Percentiles rank a stretch among this genome's conserved stretches.
Evolutionary conservation across 1,140 invertebrate genomes (phyloP).

Genomic region (Drosophila setifemur): DNA sequence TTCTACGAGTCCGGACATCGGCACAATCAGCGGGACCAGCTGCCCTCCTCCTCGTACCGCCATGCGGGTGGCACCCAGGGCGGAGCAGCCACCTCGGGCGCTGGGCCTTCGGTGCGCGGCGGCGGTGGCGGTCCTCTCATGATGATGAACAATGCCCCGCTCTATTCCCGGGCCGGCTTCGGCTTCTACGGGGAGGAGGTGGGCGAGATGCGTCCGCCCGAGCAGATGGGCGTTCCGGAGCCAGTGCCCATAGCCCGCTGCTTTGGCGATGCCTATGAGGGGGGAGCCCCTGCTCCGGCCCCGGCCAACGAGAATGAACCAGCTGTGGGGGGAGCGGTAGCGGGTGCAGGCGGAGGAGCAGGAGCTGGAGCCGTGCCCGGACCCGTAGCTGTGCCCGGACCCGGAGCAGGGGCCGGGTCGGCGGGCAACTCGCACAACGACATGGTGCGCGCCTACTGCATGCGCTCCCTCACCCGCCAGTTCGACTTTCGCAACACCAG

Average conservation of each 20-base stretch:
- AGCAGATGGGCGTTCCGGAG: constrained; percentile 15
- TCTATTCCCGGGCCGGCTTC: constrained; percentile 5
- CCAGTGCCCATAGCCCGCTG: background rate
- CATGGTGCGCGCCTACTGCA: constrained; percentile 86
- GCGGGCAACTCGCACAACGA: constrained; percentile 66
- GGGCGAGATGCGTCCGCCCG: constrained; percentile 1
- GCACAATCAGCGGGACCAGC: constrained; percentile 47
- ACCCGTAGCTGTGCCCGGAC: background rate
- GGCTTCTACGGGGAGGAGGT: constrained; percentile 29
- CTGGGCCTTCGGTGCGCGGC: constrained; percentile 7
- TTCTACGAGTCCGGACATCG: constrained; percentile 64
- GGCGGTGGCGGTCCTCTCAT: constrained; percentile 1
- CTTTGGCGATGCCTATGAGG: constrained; percentile 42
- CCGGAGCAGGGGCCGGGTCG: background rate
- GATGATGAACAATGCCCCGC: constrained; percentile 30
- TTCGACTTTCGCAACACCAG: constrained; percentile 88
- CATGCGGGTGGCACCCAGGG: constrained; percentile 3
- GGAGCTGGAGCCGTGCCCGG: background rate
- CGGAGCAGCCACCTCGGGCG: background rate
- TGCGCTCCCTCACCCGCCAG: constrained; percentile 85
- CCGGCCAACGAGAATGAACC: constrained; percentile 51
- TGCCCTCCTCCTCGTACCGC: constrained; percentile 56
- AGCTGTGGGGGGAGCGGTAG: background rate
- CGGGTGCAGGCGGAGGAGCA: background rate
- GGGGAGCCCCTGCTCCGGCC: background rate